phyloP scores from a whole-genome alignment of 1,140 invertebrate species.

The Anoplophora glabripennis region DNA sequence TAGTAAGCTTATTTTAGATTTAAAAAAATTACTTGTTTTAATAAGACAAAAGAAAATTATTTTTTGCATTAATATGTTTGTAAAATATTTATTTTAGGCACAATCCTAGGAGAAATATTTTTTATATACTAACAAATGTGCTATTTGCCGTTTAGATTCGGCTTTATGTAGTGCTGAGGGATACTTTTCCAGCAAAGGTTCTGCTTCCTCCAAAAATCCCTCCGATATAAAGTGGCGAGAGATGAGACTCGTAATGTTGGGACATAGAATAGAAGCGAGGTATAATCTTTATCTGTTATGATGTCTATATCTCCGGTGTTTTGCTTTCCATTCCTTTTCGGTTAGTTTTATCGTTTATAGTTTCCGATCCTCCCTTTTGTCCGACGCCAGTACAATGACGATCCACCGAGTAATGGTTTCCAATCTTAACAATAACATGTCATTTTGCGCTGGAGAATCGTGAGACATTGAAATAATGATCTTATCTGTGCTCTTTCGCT shows the following conservation, averaged over 20 bases:
- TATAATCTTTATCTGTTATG: conserved; percentile 37
- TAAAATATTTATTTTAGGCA: no score
- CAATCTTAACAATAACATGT: conserved; percentile 16
- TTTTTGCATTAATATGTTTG: no score
- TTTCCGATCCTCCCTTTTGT: conserved; percentile 35
- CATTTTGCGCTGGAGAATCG: neutral
- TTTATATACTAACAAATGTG: no score
- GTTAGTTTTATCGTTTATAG: conserved; percentile 40
- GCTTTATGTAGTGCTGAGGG: no score
- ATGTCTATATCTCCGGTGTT: conserved; percentile 31
- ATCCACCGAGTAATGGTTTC: conserved; percentile 12
- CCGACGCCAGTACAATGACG: conserved; percentile 19
- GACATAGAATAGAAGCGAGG: conserved; percentile 8
- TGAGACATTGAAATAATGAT: conserved; percentile 13
- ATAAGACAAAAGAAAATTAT: no score
- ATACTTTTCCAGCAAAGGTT: neutral
- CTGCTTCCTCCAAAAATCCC: neutral
- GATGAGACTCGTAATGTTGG: conserved; percentile 1
- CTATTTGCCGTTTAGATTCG: no score
- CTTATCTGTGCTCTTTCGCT: conserved; percentile 1
- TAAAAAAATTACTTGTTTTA: no score
- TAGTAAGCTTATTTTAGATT: no score
- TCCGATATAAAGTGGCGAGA: conserved; percentile 9
- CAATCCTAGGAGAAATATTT: no score
- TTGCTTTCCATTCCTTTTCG: conserved; percentile 31